These are phyloP conservation scores for Amiota communis DNA, from an alignment of 2,888 invertebrate genomes.

Conservation along the genomic window DNA sequence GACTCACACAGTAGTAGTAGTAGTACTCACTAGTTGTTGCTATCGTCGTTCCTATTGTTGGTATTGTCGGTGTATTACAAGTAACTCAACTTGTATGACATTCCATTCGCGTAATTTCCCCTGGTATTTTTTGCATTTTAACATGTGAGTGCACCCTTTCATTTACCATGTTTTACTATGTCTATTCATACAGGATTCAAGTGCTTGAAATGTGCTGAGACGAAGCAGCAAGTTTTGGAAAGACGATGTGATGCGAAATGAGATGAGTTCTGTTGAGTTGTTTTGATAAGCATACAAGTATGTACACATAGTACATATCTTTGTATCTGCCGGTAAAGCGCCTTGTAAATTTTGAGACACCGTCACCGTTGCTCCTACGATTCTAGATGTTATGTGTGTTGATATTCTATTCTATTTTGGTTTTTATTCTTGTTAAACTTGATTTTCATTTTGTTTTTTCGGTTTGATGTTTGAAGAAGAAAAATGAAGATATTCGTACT, in stretches of 20 bases:
- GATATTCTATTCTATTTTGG: too few species aligned
- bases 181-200: slow-evolving; percentile 9
- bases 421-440: background rate
- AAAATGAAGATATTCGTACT: slow-evolving; percentile 12
- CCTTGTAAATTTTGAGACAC: too few species aligned
- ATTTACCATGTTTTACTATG: slow-evolving; percentile 18
- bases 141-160: slow-evolving; percentile 55
- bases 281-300: too few species aligned
- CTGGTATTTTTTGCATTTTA: slow-evolving; percentile 53
- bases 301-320: too few species aligned
- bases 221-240: background rate
- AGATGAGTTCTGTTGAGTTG: background rate
- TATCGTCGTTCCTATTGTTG: background rate
- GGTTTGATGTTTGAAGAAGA: background rate
- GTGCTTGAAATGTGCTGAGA: background rate
- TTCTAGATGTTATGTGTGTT: too few species aligned
- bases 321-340: too few species aligned
- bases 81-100: slow-evolving; percentile 39
- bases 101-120: slow-evolving; percentile 66
- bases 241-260: background rate
- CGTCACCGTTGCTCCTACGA: too few species aligned
- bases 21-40: background rate
- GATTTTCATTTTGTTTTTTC: background rate
- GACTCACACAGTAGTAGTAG: too few species aligned
- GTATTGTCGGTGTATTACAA: background rate